Base-by-base conservation (phyloP, 2,888 invertebrate species). In the Drosophila demipolita region DNA sequence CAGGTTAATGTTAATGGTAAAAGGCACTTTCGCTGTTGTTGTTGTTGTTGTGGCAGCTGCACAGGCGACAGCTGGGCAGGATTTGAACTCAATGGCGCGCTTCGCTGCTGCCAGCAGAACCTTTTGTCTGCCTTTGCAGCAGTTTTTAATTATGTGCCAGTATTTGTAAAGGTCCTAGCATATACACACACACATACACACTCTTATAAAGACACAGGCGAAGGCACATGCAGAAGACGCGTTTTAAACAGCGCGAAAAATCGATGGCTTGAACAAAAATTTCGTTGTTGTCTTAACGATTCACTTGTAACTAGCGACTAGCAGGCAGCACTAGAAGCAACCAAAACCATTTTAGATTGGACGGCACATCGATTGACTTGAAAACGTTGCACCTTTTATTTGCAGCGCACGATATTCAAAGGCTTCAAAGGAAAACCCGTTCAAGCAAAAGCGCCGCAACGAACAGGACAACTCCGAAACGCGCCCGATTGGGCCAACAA, bases 311-410 rank as follows among this genome's bases (percentile, higher is more conserved):
- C 50, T 50, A 38, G 53, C 49, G 32, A 63, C 54, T 33, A 36
- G 23, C 26, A 52, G 49, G 62, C 62, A 58, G 57, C 54, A 61
- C 50, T 63, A 38, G 48, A 52, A 75, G 52, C 33, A 52, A 42
- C n/a, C 48, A 50, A 35, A 50, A 55, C 15, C 26, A 62, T 54
- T 73, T 69, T 69, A 69, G 48, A 50, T 76, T 79, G 72, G 71
- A 66, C 79, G 73, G 82, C 78, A 71, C 80, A 82, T 77, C 68
- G 73, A 81, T 83, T 86, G 66, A 81, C 84, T 82, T 84, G 60
- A 69, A 84, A 77, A 72, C 54, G 55, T 68, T 73, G 78, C 69
- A 78, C 64, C 73, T 77, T 77, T 80, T 40, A 57, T 54, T 73
- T 61, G 42, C 17, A 36, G 8, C 52, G 20, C 35, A 54, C 64